phyloP scores from a whole-genome alignment of 2,797 vertebrate species.

The Pipistrellus pipistrellus region DNA sequence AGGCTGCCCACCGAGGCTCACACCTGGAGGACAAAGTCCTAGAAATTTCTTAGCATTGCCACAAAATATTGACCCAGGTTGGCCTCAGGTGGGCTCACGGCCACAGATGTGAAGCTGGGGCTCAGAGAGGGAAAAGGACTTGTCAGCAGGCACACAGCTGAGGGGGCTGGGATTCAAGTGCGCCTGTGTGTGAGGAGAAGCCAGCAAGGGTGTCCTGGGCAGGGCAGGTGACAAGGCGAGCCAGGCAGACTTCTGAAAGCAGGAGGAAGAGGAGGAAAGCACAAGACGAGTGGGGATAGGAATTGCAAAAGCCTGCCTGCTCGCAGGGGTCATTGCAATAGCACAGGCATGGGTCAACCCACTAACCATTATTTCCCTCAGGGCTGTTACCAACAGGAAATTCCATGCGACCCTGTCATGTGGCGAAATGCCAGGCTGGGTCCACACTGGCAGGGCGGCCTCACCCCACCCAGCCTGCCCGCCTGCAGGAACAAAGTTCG shows the following conservation, averaged over 20 bases:
- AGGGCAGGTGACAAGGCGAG: not conserved
- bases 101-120: not conserved
- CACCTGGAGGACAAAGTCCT: not conserved
- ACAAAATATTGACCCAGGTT: not conserved
- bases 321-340: not conserved
- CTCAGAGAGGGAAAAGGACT: not conserved
- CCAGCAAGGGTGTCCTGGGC: fast-evolving
- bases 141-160: not conserved
- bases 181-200: fast-evolving
- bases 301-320: not conserved
- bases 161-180: not conserved
- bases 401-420: not conserved
- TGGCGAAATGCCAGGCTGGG: not conserved
- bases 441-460: not conserved
- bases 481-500: not conserved
- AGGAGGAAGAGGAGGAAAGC: not conserved
- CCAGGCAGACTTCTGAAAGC: not conserved
- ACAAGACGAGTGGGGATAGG: not conserved
- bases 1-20: not conserved
- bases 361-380: not conserved
- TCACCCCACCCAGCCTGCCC: not conserved
- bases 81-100: not conserved
- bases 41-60: not conserved
- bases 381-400: constrained; percentile 20
- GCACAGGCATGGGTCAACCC: fast-evolving